Percentiles rank a stretch among this genome's conserved stretches.
Evolutionary conservation across 2,113 vertebrate genomes (phyloP).

Genomic region (Tylochromis polylepis): DNA sequence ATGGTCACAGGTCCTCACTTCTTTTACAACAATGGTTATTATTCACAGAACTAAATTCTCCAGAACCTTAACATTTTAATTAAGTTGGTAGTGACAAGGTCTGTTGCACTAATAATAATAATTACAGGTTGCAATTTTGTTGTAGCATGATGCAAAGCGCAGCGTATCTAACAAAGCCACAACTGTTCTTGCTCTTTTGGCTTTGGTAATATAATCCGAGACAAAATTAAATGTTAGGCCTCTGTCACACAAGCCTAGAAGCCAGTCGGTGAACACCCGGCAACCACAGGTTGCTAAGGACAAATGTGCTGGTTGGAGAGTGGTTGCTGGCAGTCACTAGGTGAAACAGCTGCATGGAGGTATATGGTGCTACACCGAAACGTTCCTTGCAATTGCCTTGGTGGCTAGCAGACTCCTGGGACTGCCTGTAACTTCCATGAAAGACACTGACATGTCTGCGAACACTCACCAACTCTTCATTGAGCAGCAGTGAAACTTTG

Average conservation of each 20-base stretch:
- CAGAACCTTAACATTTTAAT: background rate
- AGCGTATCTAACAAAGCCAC: background rate
- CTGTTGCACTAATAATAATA: background rate
- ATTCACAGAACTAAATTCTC: background rate
- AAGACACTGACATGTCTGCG: background rate
- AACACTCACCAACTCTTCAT: background rate
- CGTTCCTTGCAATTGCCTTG: background rate
- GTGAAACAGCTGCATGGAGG: background rate
- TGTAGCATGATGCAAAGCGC: background rate
- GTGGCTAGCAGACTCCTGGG: background rate
- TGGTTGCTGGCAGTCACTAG: background rate
- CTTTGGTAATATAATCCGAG: background rate
- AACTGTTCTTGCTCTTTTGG: background rate
- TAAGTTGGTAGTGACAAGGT: background rate
- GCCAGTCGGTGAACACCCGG: background rate
- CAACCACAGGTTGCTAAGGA: background rate
- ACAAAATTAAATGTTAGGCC: background rate
- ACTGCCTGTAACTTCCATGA: too few species aligned
- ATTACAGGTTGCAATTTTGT: background rate
- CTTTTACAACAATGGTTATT: background rate
- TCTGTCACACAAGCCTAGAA: background rate
- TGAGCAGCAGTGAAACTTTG: accelerated
- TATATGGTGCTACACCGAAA: background rate
- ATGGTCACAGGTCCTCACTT: background rate
- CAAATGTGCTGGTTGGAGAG: background rate